Conservation (phyloP, 2,113 vertebrate genomes). For the Manacus vitellinus region DNA sequence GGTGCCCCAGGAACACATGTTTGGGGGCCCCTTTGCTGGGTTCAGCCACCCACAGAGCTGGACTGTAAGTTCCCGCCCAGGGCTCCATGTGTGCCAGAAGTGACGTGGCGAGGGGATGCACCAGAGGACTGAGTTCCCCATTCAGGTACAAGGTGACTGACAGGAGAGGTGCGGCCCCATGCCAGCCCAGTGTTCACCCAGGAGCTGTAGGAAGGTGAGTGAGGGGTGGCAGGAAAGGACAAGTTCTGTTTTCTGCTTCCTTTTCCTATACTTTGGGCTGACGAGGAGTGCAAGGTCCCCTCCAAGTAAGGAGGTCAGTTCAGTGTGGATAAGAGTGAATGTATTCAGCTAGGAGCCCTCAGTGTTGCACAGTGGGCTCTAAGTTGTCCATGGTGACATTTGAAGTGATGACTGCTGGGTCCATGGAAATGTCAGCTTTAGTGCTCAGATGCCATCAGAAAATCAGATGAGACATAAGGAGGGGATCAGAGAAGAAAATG, state of each 20-base stretch:
- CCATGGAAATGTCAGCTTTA: background rate
- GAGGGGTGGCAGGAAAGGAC: background rate
- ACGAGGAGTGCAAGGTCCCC: background rate
- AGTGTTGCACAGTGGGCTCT: background rate
- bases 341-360: background rate
- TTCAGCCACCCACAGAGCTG: background rate
- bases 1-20: accelerated
- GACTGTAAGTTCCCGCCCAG: background rate
- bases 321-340: too few species aligned
- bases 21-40: background rate
- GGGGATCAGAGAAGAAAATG: background rate
- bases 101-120: background rate
- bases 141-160: background rate
- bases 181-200: background rate
- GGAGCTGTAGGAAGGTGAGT: background rate
- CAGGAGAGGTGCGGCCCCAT: accelerated
- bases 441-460: background rate
- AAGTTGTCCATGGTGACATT: background rate
- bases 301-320: accelerated
- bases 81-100: background rate
- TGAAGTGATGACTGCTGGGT: background rate
- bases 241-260: background rate
- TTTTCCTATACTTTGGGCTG: background rate
- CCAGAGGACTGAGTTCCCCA: accelerated
- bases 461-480: background rate